Evolutionary conservation across 2,797 vertebrate species (phyloP), one percentile per base, ranked within the genome.

Genomic region (Myotis planiceps): DNA sequence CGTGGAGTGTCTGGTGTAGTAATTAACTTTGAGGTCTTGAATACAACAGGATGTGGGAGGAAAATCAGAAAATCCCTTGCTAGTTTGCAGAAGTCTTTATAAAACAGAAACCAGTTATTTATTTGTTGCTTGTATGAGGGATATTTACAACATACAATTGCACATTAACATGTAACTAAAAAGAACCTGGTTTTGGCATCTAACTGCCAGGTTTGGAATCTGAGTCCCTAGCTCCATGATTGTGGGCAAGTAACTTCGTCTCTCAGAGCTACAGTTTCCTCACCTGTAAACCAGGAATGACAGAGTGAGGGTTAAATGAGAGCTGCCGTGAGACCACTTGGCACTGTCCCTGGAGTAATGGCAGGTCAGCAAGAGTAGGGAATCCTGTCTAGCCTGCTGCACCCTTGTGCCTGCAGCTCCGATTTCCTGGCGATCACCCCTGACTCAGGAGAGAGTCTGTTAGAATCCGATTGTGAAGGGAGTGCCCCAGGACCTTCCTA

Each of bases 21-120:
- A 95, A 97, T 96, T 97, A 94, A 69, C 96, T 94, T 29, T 58
- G 81, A 96, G 71, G 85, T 93, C 94, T 87, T 85, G 72, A 76
- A 60, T 82, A 81, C 74, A 92, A 45, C 85, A 92, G 96, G 93
- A 96, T 96, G 49, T 90, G 78, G 78, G 25, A 7, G 37, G 66
- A 1, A 37, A 74, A 80, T 91, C 90, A 87, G 68, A 95, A 96
- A 78, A 95, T 19, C 39, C 27, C 55, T 65, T 82, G 84, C 51
- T 88, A 79, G 88, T 92, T 90, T 90, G 34, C 89, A 95, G 80
- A 90, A 9, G 60, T 39, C 79, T 86, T 94, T 74, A 60, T 63
- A 45, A 95, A 93, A 88, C 79, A 96, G 85, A 93, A 90, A 72
- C 80, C 90, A 90, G n/a, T 82, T 60, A 69, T 96, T 66, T 75